Conservation (phyloP, 2,797 vertebrate genomes). For the Acropternis orthonyx region DNA sequence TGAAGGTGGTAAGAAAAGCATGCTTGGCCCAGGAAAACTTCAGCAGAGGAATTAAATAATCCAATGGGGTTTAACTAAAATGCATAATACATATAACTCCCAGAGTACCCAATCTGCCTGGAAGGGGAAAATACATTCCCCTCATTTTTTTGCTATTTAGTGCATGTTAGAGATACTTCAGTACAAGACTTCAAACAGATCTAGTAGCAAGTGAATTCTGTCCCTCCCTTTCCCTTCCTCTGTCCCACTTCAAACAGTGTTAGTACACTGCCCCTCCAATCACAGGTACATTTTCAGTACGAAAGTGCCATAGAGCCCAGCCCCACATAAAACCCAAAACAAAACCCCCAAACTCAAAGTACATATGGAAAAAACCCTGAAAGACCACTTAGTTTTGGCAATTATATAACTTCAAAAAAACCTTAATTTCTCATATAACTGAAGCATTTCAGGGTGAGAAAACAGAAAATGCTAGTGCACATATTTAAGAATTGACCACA, state of each 20-base stretch:
- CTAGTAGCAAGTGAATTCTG: background rate
- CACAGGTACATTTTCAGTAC: background rate
- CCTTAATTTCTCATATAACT: background rate
- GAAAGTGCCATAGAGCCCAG: background rate
- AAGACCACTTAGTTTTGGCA: background rate
- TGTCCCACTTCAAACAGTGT: background rate
- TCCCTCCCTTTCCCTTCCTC: background rate
- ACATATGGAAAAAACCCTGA: background rate
- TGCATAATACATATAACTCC: rapidly evolving
- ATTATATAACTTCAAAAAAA: background rate
- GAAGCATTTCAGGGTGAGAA: background rate
- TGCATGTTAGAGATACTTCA: background rate
- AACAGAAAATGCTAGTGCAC: background rate
- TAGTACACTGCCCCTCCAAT: background rate
- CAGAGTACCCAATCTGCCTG: background rate
- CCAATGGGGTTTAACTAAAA: background rate
- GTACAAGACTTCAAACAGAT: background rate
- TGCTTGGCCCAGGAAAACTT: background rate
- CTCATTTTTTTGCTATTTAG: background rate
- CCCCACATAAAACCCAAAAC: background rate
- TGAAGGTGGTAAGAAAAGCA: background rate
- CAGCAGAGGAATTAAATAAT: background rate
- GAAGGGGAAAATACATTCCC: background rate
- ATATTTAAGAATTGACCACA: background rate
- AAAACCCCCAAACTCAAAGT: background rate